Conservation (phyloP, 2,888 invertebrate species). For the Drosophila setosimentum region DNA sequence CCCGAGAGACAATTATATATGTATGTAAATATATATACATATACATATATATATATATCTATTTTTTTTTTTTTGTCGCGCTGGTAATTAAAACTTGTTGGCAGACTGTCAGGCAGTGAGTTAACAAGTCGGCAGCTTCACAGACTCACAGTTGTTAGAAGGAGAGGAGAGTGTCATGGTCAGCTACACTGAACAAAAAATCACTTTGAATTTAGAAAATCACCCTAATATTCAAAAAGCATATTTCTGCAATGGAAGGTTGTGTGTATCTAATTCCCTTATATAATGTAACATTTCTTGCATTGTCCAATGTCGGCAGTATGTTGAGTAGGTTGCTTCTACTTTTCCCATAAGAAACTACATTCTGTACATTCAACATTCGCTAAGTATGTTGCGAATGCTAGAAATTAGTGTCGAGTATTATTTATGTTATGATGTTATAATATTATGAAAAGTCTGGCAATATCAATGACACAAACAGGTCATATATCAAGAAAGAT, state of each 20-base stretch:
- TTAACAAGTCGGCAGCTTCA: slow-evolving; percentile 80
- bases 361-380: too few relatives aligned
- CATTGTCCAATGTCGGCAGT: not conserved
- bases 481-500: too few relatives aligned
- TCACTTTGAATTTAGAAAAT: not conserved
- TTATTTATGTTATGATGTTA: too few relatives aligned
- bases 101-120: slow-evolving; percentile 80
- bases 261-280: not conserved
- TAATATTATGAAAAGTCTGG: too few relatives aligned
- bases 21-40: not conserved
- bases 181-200: not conserved
- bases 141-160: slow-evolving; percentile 16
- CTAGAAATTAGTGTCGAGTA: too few relatives aligned
- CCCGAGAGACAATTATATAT: slow-evolving; percentile 41
- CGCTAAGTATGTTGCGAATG: too few relatives aligned
- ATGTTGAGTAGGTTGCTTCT: not conserved
- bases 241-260: not conserved
- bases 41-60: not conserved
- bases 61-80: slow-evolving; percentile 27
- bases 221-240: not conserved
- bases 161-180: not conserved
- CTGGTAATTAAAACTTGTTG: slow-evolving; percentile 79
- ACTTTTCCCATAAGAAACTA: not conserved
- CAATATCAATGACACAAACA: too few relatives aligned
- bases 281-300: not conserved